Evolutionary conservation across 2,888 invertebrate species (phyloP).

Genomic region (Allygus modestus): DNA sequence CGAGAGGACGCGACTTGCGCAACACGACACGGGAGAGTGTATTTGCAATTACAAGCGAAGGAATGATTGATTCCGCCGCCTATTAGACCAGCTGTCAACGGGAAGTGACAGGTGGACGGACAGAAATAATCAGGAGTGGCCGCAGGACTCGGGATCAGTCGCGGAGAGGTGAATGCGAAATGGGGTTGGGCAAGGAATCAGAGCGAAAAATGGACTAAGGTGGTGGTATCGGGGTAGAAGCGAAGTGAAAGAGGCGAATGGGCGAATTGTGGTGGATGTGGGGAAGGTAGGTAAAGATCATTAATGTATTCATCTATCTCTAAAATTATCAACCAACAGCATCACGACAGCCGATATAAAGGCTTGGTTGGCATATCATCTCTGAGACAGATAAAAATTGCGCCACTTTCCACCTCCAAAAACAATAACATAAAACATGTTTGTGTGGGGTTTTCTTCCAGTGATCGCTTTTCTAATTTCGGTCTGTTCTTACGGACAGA

Average conservation of each 20-base stretch:
- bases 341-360: no score
- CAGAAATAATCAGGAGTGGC: slow-evolving; percentile 40
- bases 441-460: no score
- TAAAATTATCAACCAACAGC: no score
- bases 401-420: no score
- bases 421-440: no score
- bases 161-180: background rate
- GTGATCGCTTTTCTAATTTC: no score
- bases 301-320: no score
- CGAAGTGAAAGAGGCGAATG: slow-evolving; percentile 8
- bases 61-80: slow-evolving; percentile 23
- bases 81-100: slow-evolving; percentile 29
- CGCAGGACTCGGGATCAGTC: background rate
- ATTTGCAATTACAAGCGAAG: slow-evolving; percentile 35
- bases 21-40: slow-evolving; percentile 9
- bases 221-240: no score
- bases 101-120: background rate
- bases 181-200: background rate
- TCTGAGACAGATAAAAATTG: no score
- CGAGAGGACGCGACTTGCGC: background rate
- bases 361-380: no score
- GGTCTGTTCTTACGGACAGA: slow-evolving; percentile 43
- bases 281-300: no score
- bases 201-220: no score
- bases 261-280: background rate